phyloP scores from a whole-genome alignment of 2,888 invertebrate genomes.

The Chrysodeixis includens region DNA sequence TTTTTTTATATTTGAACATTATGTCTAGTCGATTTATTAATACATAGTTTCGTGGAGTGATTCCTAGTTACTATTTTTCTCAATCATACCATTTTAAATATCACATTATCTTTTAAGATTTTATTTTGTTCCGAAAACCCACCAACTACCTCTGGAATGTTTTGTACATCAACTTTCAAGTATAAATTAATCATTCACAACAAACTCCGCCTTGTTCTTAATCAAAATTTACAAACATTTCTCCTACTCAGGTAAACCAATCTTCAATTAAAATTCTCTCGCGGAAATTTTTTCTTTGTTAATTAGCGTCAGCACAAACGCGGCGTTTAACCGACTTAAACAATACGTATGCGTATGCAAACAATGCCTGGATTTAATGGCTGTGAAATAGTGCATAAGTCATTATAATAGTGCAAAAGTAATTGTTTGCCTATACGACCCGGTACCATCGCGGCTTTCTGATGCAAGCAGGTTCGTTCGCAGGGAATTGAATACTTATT shows the following conservation, averaged over 20 bases:
- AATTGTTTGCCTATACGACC: slow-evolving; percentile 35
- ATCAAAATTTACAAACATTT: slow-evolving; percentile 1
- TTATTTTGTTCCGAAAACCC: too few relatives aligned
- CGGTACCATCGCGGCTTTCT: slow-evolving; percentile 33
- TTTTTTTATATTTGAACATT: too few relatives aligned
- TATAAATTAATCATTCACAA: too few relatives aligned
- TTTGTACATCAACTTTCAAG: too few relatives aligned
- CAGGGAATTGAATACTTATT: neutral
- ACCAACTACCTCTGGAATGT: too few relatives aligned
- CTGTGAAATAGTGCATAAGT: slow-evolving; percentile 52
- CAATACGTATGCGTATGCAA: slow-evolving; percentile 51
- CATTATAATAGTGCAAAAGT: slow-evolving; percentile 41
- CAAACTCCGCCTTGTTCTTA: too few relatives aligned
- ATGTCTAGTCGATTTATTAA: too few relatives aligned
- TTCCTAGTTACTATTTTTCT: too few relatives aligned
- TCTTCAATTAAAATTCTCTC: slow-evolving; percentile 27
- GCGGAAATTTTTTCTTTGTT: slow-evolving; percentile 8
- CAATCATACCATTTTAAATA: too few relatives aligned
- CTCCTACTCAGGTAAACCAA: neutral
- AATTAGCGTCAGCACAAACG: slow-evolving; percentile 36
- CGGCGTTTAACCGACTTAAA: slow-evolving; percentile 37
- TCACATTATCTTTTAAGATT: too few relatives aligned
- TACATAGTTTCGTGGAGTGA: too few relatives aligned
- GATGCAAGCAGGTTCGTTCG: slow-evolving; percentile 24
- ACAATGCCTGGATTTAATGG: slow-evolving; percentile 50